These are phyloP conservation scores for Sciurus niger DNA, from an alignment of 2,113 vertebrate genomes.

Conservation along the genomic window DNA sequence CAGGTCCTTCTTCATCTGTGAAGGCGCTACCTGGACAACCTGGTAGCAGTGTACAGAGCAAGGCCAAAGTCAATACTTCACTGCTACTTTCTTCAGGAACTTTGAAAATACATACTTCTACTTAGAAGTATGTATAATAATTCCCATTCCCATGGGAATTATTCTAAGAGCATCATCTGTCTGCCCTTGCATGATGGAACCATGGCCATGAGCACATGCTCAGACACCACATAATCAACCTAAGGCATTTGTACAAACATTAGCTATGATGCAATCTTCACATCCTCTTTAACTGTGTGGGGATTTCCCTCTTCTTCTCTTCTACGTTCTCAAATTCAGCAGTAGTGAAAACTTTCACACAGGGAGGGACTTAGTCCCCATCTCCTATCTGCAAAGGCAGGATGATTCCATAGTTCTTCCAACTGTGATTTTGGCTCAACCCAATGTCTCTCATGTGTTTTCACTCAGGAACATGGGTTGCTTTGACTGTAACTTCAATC, in stretches of 20 bases:
- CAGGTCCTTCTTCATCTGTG: not conserved
- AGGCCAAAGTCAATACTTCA: not conserved
- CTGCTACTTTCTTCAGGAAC: not conserved
- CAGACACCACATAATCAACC: not conserved
- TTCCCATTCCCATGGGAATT: not conserved
- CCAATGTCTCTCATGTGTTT: not conserved
- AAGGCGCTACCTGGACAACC: not conserved
- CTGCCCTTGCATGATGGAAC: not conserved
- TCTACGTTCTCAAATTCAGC: not conserved
- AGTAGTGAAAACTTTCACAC: not conserved
- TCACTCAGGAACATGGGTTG: accelerated
- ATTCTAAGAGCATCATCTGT: not conserved
- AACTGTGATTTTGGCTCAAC: accelerated
- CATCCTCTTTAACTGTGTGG: not conserved
- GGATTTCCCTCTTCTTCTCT: not conserved
- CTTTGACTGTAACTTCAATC: not conserved
- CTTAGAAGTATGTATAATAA: not conserved
- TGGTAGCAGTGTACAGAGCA: not conserved
- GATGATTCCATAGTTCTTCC: no score
- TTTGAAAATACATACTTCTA: not conserved
- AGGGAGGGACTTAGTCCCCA: not conserved
- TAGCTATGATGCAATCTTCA: not conserved
- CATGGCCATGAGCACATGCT: not conserved
- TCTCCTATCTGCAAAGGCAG: not conserved
- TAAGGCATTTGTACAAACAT: not conserved